Base-by-base conservation (phyloP, 2,113 vertebrate genomes). In the Sitta europaea region DNA sequence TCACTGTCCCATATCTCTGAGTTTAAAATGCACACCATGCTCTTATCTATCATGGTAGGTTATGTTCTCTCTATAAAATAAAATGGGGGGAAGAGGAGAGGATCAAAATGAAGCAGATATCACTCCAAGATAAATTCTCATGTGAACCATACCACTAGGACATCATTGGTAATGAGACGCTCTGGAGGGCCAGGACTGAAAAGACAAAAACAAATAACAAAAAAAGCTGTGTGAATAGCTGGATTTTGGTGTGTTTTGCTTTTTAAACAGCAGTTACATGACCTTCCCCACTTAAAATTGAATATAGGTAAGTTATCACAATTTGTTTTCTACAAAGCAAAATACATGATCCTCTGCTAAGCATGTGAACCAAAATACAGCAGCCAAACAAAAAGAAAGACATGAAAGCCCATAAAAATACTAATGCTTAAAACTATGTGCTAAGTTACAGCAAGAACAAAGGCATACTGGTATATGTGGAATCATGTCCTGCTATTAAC, bases 131-230 rank as follows among this genome's bases (percentile, higher is more conserved):
- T 51, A 78, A 82, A 83, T 53, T 63, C 8, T 4, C 48, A 48
- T 20, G 19, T 84, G 65, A 95, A 42, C 25, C 96, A 98, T 98
- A 99, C 98, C 98, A 98, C 97, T 53, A 99, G 67, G 36, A 99
- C 98, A 66, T 98, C 98, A 42, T 98, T 99, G 57, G 98, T 98
- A 87, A 97, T 40, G 72, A 98, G 96, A 25, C 47, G 87, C 51
- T 97, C 97, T 14, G 97, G 95, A 43, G 95, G 90, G 29, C 72
- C 92, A 70, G 94, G 66, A 45, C 99, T 99, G 94, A 76, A 98
- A 97, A 70, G 25, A 91, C 20, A 96, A 38, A 94, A 95, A 48
- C 5, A 80, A 88, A 51, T 13, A 61, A 48, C 14, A 65, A 62
- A 42, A 82, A 81, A 48, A 33, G 3, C 8, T 29, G 14, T 29